Percentiles rank a stretch among this genome's conserved stretches.
These are phyloP conservation scores for Polymixis flavicincta DNA, from an alignment of 2,888 invertebrate species.

Conservation along the genomic window DNA sequence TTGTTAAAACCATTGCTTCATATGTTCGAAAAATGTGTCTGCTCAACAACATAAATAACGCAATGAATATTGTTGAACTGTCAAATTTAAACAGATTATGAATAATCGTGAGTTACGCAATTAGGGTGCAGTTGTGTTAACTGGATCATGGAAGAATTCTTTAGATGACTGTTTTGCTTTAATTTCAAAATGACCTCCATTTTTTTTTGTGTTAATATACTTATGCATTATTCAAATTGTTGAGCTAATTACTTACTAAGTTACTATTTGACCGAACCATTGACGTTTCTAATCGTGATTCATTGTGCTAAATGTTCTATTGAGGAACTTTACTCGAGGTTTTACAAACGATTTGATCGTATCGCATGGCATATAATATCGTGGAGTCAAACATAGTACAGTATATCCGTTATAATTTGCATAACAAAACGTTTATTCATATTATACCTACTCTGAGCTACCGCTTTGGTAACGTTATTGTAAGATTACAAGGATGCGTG, in stretches of 20 bases:
- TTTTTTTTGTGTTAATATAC: not conserved
- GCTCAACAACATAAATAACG: too few species aligned
- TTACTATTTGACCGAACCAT: not conserved
- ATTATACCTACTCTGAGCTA: slow-evolving; percentile 25
- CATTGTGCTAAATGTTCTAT: slow-evolving; percentile 52
- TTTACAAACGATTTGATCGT: slow-evolving; percentile 40
- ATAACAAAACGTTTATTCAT: slow-evolving; percentile 55
- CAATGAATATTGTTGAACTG: too few species aligned
- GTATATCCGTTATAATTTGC: slow-evolving; percentile 50
- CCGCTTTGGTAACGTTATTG: slow-evolving; percentile 35
- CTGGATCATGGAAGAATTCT: not conserved
- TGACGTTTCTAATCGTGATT: slow-evolving; percentile 28
- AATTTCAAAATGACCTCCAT: not conserved
- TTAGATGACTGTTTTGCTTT: not conserved
- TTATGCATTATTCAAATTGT: not conserved
- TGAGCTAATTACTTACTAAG: slow-evolving; percentile 11
- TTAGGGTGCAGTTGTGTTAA: not conserved
- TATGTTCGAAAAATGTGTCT: too few species aligned
- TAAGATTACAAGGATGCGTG: slow-evolving; percentile 4
- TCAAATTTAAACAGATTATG: too few species aligned
- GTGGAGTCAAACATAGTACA: slow-evolving; percentile 35
- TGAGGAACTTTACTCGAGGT: slow-evolving; percentile 43
- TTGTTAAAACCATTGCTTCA: too few species aligned
- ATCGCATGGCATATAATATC: slow-evolving; percentile 43
- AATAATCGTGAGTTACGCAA: too few species aligned